Evolutionary conservation across 2,797 vertebrate species (phyloP).

Genomic region (Merluccius polli): DNA sequence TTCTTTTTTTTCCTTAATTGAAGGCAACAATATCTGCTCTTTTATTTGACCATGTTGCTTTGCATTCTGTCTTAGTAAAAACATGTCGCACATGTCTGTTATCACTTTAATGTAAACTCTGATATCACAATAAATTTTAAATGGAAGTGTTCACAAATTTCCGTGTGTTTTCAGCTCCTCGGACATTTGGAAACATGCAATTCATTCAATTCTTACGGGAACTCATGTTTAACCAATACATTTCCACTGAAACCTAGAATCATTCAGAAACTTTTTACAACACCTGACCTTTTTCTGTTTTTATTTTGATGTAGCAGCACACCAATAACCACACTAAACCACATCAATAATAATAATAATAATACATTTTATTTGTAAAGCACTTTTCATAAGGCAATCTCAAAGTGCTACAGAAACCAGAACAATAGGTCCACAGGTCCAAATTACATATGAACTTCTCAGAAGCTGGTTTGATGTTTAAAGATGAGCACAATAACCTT

Average conservation of each 20-base stretch:
- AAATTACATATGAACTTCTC: background rate
- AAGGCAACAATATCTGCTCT: conserved; percentile 62
- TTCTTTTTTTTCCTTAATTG: conserved; percentile 66
- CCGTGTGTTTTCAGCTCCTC: background rate
- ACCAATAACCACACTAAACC: background rate
- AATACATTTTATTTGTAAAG: too few species aligned
- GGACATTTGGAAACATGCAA: background rate
- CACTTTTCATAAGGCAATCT: too few species aligned
- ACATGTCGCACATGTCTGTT: conserved; percentile 82
- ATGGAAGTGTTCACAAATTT: conserved; percentile 65
- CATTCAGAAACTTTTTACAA: background rate
- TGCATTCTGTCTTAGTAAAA: conserved; percentile 86
- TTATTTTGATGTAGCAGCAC: too few species aligned
- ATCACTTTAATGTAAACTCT: conserved; percentile 92
- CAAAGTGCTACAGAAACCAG: background rate
- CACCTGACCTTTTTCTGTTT: background rate
- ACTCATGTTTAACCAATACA: background rate
- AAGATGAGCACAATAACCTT: background rate
- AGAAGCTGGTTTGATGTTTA: background rate
- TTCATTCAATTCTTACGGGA: background rate
- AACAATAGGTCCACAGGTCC: background rate
- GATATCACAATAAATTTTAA: conserved; percentile 95
- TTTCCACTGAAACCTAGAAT: background rate
- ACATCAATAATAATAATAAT: too few species aligned
- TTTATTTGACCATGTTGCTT: conserved; percentile 86